Evolutionary conservation across 1,140 invertebrate genomes (phyloP).

Genomic region (Chlorops oryzae): DNA sequence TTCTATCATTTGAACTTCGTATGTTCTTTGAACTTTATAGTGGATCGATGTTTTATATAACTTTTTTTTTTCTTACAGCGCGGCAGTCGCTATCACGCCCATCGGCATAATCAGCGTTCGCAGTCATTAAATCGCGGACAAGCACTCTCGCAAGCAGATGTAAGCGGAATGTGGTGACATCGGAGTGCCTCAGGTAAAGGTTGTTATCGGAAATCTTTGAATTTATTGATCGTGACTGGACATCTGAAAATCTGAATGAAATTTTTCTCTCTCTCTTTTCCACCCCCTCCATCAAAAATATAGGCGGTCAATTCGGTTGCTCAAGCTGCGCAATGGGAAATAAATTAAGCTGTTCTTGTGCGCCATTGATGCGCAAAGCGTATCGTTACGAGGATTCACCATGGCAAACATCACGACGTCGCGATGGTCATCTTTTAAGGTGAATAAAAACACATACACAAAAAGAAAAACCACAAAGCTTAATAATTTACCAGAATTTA

Average conservation of each 20-base stretch:
- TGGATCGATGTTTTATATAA: too few species aligned
- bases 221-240: background rate
- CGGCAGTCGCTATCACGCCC: conserved; percentile 47
- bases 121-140: conserved; percentile 64
- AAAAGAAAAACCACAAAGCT: too few species aligned
- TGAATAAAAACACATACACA: conserved; percentile 51
- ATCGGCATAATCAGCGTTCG: conserved; percentile 58
- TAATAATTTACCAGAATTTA: background rate
- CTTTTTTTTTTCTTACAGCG: conserved; percentile 29
- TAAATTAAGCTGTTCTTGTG: conserved; percentile 91
- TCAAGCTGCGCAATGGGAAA: conserved; percentile 77
- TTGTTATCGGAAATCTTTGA: conserved; percentile 16
- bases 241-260: too few species aligned
- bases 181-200: conserved; percentile 59
- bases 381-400: conserved; percentile 92
- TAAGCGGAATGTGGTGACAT: conserved; percentile 65
- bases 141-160: conserved; percentile 58
- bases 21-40: too few species aligned
- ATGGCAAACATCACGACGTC: conserved; percentile 77
- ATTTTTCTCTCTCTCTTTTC: background rate
- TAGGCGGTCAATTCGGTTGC: conserved; percentile 43
- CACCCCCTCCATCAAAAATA: too few species aligned
- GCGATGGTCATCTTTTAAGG: conserved; percentile 88
- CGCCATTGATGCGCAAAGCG: conserved; percentile 85
- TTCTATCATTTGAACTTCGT: too few species aligned